Base-by-base conservation (phyloP, 2,888 invertebrate species). In the Quadroppia sp. region DNA sequence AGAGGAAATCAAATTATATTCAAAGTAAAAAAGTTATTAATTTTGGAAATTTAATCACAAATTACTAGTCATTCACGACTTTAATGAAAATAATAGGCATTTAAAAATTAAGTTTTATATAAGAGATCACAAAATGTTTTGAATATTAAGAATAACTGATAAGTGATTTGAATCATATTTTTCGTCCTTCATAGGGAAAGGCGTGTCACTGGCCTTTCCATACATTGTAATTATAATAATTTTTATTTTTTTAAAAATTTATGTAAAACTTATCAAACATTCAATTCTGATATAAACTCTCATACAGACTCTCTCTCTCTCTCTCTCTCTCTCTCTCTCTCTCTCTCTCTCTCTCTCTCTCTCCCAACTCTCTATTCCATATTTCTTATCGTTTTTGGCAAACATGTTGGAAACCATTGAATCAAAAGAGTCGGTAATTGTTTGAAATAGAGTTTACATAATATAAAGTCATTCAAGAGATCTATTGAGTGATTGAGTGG, bases 351-450 rank as follows among this genome's bases (percentile, higher is more conserved):
- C 56, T 28, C 30, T 28, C 28, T n/a, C n/a, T n/a, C n/a, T n/a
- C n/a, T n/a, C n/a, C n/a, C n/a, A n/a, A n/a, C n/a, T n/a, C n/a
- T n/a, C n/a, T n/a, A n/a, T n/a, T n/a, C n/a, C n/a, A n/a, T n/a
- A n/a, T n/a, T n/a, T 56, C 56, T 56, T 30, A 56, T 56, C 56
- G 30, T 30, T 56, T n/a, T 56, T 56, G 56, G 56, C 17, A 28
- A 28, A 56, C 28, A 2, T n/a, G n/a, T 53, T 23, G 23, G 23
- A 53, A 53, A 23, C 7, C 53, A 25, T 25, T 25, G 36, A 23
- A 13, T 53, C 50, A 53, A 53, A 53, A 25, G 53, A 23, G 53
- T 53, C 53, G 53, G 53, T 53, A 53, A 53, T 53, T 53, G 53
- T 50, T 50, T 11, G 20, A 50, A 50, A 50, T 50, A 50, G 7